Conservation (phyloP, 2,888 invertebrate genomes). For the Andrena dorsata region DNA sequence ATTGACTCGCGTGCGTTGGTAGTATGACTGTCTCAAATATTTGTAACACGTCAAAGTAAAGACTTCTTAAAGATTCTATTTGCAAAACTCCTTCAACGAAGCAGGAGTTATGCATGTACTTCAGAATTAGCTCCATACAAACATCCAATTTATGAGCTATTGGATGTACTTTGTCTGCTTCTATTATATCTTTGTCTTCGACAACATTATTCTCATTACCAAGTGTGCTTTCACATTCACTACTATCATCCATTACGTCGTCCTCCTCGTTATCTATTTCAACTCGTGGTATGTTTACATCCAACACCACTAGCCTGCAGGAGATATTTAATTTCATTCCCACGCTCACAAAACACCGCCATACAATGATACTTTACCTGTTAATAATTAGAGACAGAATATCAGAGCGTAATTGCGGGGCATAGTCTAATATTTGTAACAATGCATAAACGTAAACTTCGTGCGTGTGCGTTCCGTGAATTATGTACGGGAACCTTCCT, state of each 20-base stretch:
- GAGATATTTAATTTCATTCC: neutral
- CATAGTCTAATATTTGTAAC: constrained; percentile 91
- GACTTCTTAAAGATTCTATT: constrained; percentile 82
- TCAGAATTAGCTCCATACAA: constrained; percentile 90
- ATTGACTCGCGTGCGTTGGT: constrained; percentile 93
- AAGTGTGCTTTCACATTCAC: constrained; percentile 82
- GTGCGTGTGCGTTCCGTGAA: constrained; percentile 88
- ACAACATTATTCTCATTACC: constrained; percentile 84
- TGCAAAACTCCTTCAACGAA: constrained; percentile 84
- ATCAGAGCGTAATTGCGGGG: constrained; percentile 89
- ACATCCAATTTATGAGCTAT: constrained; percentile 90
- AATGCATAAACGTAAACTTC: constrained; percentile 92
- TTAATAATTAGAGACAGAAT: constrained; percentile 91
- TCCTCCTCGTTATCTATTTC: constrained; percentile 86
- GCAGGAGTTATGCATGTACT: constrained; percentile 89
- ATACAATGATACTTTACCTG: constrained; percentile 86
- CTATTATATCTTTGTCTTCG: constrained; percentile 72
- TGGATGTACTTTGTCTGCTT: constrained; percentile 85
- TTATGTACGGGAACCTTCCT: constrained; percentile 91
- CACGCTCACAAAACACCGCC: neutral
- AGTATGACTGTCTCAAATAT: constrained; percentile 93
- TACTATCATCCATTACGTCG: constrained; percentile 83
- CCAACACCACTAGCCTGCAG: constrained; percentile 90
- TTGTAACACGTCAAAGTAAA: constrained; percentile 88
- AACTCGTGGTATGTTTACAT: constrained; percentile 89